Evolutionary conservation across 1,140 invertebrate species (phyloP), one percentile per base, ranked within the genome.

Genomic region (Temnothorax longispinosus): DNA sequence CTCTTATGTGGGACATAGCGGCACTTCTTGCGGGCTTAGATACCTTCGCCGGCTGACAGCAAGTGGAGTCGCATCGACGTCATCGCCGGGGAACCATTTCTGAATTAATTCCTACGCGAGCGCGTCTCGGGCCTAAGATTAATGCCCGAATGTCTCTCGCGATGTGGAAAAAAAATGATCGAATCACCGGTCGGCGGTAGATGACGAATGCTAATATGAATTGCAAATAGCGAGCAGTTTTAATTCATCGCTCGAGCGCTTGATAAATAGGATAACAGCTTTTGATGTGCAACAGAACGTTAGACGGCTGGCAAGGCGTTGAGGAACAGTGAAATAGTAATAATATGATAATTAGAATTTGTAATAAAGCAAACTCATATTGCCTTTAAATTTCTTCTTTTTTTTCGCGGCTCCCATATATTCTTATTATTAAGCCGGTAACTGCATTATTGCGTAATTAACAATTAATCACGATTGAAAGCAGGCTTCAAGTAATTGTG

Each of bases 1-100:
- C 64, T 87, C 89, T 81, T 91, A 94, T 94, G 92, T 94, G 88
- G 93, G 93, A 94, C 93, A 93, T 94, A 94, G 93, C 93, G 93
- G 93, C 93, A 94, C 93, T 93, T 92, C 89, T 91, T 92, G 87
- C 89, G 87, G 90, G 71, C 58, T 81, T 90, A 88, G 89, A 90
- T 91, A 91, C 77, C 87, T 91, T 91, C 82, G 84, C 82, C 84
- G 86, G 75, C 81, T 78, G 86, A 80, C 78, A 82, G 69, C 74
- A 75, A 85, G 82, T 84, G 76, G 72, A 84, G 35, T 87, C 88
- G 52, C 72, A 52, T 87, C 89, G 89, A 89, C 89, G 78, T 89
- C 85, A 76, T 85, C 81, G 76, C 74, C 76, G 64, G 44, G 54
- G 32, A 60, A 47, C 13, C 41, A 60, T 50, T 72, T 84, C 69